phyloP scores from a whole-genome alignment of 2,888 invertebrate genomes.

The Eristalinus sepulchralis region DNA sequence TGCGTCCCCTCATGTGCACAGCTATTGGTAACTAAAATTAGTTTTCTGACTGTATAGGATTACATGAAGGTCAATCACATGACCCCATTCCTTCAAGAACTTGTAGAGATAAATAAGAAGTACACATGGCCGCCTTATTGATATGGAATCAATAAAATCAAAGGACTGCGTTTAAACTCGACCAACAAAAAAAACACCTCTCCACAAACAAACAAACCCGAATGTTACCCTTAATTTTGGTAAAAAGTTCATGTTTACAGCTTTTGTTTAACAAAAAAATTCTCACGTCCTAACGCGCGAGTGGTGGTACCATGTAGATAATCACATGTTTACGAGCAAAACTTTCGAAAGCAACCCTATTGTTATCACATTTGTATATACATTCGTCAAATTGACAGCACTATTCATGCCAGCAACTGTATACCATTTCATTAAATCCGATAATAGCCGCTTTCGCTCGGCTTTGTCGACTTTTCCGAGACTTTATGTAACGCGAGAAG shows the following conservation, averaged over 20 bases:
- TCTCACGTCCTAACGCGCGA: conserved; percentile 30
- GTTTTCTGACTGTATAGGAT: neutral
- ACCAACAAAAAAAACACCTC: neutral
- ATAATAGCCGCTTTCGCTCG: neutral
- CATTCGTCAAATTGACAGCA: conserved; percentile 19
- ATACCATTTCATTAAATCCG: conserved; percentile 29
- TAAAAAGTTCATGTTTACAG: conserved; percentile 1
- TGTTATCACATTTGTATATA: conserved; percentile 7
- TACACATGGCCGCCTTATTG: neutral
- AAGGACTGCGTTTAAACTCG: neutral
- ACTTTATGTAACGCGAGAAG: neutral
- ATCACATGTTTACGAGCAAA: conserved; percentile 31
- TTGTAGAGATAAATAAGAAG: neutral
- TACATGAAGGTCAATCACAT: neutral
- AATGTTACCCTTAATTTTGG: neutral
- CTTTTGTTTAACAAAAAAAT: conserved; percentile 7
- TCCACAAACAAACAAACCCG: neutral
- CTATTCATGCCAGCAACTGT: conserved; percentile 8
- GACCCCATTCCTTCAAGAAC: neutral
- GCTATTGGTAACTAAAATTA: too few relatives aligned
- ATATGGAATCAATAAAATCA: neutral
- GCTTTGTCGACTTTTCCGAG: neutral
- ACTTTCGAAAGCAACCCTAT: conserved; percentile 23
- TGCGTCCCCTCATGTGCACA: too few relatives aligned
- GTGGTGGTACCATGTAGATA: conserved; percentile 2